Evolutionary conservation across 2,888 invertebrate genomes (phyloP).

Genomic region (Ornithoptera priamus): DNA sequence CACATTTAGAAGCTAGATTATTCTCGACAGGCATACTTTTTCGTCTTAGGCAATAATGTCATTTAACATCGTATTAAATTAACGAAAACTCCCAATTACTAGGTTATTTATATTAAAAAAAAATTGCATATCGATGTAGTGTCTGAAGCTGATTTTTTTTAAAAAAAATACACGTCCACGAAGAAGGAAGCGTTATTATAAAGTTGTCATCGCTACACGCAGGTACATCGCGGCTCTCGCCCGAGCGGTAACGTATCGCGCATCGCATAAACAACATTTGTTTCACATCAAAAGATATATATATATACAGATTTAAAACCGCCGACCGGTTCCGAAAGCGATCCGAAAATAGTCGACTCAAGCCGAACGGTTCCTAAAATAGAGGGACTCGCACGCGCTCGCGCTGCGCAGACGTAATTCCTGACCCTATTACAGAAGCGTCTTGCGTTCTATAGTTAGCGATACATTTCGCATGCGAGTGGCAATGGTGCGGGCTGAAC

Average conservation of each 20-base stretch:
- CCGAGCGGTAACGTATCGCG: constrained; percentile 31
- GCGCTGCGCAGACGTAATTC: constrained; percentile 64
- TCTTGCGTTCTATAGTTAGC: constrained; percentile 46
- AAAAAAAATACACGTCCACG: too few species aligned
- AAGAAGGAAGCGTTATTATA: too few species aligned
- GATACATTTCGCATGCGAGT: constrained; percentile 17
- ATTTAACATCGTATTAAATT: too few species aligned
- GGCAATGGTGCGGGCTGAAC: constrained; percentile 1
- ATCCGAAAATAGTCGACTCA: constrained; percentile 47
- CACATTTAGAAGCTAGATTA: too few species aligned
- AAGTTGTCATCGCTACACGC: background rate
- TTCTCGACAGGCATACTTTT: too few species aligned
- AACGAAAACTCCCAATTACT: too few species aligned
- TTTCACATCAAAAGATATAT: constrained; percentile 63
- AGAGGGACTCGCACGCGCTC: constrained; percentile 52
- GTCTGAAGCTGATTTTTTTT: too few species aligned
- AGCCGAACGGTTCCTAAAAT: constrained; percentile 60
- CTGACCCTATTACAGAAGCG: constrained; percentile 76
- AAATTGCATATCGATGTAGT: too few species aligned
- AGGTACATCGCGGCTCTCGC: background rate
- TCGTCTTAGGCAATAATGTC: too few species aligned
- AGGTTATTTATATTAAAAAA: too few species aligned
- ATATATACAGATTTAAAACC: constrained; percentile 60
- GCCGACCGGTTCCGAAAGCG: constrained; percentile 47
- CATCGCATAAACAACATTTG: constrained; percentile 57